These are phyloP conservation scores for Ceratina australensis DNA, from an alignment of 1,140 invertebrate genomes.

Conservation along the genomic window DNA sequence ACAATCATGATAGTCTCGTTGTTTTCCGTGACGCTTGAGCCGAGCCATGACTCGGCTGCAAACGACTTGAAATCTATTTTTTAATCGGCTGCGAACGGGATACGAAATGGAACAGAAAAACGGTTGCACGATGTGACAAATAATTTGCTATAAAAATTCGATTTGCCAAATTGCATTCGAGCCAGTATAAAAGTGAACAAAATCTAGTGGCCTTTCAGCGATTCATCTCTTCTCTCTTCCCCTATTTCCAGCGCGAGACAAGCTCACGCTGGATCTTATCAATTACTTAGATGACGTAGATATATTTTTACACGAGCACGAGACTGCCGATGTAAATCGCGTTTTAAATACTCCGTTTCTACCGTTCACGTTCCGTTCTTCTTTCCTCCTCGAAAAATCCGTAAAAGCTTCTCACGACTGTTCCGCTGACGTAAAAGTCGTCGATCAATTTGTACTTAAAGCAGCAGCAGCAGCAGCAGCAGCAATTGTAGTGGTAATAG, in stretches of 20 bases:
- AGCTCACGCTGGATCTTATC: conserved; percentile 32
- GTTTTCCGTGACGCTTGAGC: conserved; percentile 48
- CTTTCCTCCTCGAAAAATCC: conserved; percentile 12
- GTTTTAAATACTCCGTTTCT: conserved; percentile 46
- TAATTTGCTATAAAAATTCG: conserved; percentile 27
- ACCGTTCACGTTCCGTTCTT: conserved; percentile 26
- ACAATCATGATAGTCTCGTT: conserved; percentile 58
- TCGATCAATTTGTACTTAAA: conserved; percentile 62
- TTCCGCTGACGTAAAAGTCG: not conserved
- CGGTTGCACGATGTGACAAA: conserved; percentile 36
- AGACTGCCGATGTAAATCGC: conserved; percentile 49
- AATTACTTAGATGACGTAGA: conserved; percentile 50
- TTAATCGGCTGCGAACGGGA: conserved; percentile 41
- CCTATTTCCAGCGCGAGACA: conserved; percentile 23
- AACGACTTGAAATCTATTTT: conserved; percentile 55
- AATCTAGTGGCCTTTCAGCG: conserved; percentile 47
- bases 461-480: too few species aligned
- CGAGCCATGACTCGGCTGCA: conserved; percentile 32
- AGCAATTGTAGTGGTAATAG: too few species aligned
- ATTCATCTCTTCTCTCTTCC: conserved; percentile 49
- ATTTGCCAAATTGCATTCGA: conserved; percentile 36
- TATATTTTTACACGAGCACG: conserved; percentile 51
- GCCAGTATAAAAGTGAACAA: conserved; percentile 42
- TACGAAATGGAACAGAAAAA: conserved; percentile 34
- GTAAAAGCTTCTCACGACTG: conserved; percentile 38